Base-by-base conservation (phyloP, 53 echinoderm and acorn worm genomes). In the Actinopyga echinites region DNA sequence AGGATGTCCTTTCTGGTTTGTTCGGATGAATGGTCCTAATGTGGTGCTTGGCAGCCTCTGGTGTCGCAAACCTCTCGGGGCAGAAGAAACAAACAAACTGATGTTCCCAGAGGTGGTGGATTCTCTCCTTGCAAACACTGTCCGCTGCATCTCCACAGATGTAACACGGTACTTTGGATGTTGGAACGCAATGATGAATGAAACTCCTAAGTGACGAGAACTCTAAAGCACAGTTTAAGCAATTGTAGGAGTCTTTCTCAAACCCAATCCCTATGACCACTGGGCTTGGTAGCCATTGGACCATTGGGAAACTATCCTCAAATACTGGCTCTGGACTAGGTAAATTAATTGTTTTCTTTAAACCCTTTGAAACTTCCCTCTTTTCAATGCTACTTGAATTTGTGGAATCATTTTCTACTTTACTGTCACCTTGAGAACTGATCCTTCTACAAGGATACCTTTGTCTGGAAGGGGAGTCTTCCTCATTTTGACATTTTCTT, bases 221-320 rank as follows among this genome's bases (percentile, higher is more conserved):
- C 0, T 34, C 11, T 6, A 44, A 17, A 13, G 23, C 71, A 71
- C 71, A 71, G 3, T 11, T 42, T 44, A 71, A 25, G 25, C 71
- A 71, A 13, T 2, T 71, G 24, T 44, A 71, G 1, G 25, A 10
- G 6, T 4, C 0, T 4, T 24, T 25, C 11, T 71, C n/a, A 28
- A 42, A 25, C 26, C 45, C 44, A 2, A 71, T 5, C 42, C 23
- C 40, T 38, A 71, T 26, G 8, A n/a, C 24, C 6, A 71, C 44
- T 24, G 71, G 71, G 13, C 23, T 23, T 6, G 71, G 71, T 7
- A 71, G 44, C 71, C 71, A 71, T 13, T 71, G 42, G 71, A 71
- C n/a, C 42, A 21, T 26, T 3, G 43, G 24, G 1, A n/a, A 23
- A 8, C 24, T 0, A 25, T 44, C 44, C 71, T 40, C 25, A 3